A percentile compares a stretch with the other conserved stretches of the same genome.
These are phyloP conservation scores for Paedocypris sp. DNA, from an alignment of 2,113 vertebrate genomes.

Conservation along the genomic window DNA sequence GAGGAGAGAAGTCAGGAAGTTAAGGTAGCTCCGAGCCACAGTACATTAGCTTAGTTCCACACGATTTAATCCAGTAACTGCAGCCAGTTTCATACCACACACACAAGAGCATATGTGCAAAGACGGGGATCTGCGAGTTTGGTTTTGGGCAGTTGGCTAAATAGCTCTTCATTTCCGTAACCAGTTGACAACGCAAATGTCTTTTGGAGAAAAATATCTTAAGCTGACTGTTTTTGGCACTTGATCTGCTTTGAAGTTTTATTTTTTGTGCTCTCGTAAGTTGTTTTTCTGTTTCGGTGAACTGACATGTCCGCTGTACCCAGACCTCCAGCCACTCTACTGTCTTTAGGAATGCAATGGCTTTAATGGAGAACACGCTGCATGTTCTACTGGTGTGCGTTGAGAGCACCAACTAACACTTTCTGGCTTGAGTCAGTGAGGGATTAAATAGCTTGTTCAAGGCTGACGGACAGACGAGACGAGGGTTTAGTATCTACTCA, in stretches of 20 bases:
- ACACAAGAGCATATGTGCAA: constrained; percentile 45
- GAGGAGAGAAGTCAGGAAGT: not conserved
- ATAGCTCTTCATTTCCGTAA: constrained; percentile 48
- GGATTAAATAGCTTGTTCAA: not conserved
- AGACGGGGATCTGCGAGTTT: constrained; percentile 42
- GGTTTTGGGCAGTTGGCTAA: constrained; percentile 42
- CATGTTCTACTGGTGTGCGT: not conserved
- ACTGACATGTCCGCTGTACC: not conserved
- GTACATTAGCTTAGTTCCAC: constrained; percentile 42
- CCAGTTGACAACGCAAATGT: constrained; percentile 41
- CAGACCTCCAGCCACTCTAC: not conserved
- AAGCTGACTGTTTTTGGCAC: constrained; percentile 29
- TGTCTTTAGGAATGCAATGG: not conserved
- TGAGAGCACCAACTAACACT: too few species aligned
- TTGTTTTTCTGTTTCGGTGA: too few species aligned
- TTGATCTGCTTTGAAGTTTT: constrained; percentile 48
- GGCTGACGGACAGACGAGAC: not conserved
- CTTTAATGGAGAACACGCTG: not conserved
- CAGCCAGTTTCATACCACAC: constrained; percentile 44
- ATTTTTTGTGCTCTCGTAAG: too few species aligned
- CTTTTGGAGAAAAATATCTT: constrained; percentile 41
- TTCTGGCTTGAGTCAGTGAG: not conserved
- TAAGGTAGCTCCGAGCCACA: constrained; percentile 35
- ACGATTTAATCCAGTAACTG: constrained; percentile 40
- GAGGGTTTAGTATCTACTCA: not conserved